Evolutionary conservation across 2,797 vertebrate genomes (phyloP), one percentile per base, ranked within the genome.

Genomic region (Cheirogaleus major): DNA sequence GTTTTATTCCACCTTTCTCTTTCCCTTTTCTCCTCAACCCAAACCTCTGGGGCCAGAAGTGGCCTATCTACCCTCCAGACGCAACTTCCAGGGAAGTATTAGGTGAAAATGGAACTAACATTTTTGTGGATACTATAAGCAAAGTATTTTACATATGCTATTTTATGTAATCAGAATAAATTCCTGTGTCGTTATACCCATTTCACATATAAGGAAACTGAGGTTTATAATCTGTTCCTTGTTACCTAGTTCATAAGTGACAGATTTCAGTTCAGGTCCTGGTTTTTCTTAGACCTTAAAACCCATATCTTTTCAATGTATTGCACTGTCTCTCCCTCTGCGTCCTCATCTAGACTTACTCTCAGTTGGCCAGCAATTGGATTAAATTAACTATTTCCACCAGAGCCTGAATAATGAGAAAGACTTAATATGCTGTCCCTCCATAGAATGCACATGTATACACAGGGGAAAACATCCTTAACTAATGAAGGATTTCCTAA

Each of bases 401-500:
- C 35, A 87, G 81, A 86, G n/a, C 59, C 75, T 84, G 38, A 75
- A 80, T 50, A 93, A 89, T 70, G 43, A 35, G 30, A 35, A n/a
- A 52, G 59, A 55, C 35, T 76, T 38, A 61, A 18, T 88, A 57
- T 30, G 0, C 17, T 86, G 57, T 96, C 52, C 7, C 41, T 91
- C 59, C 32, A 67, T 43, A 38, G 41, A 87, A 20, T 20, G 5
- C 18, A 84, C 35, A 15, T 70, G 55, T 76, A 82, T 89, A 82
- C 82, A 43, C 15, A 83, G 48, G 43, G 79, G 57, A 78, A 63
- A 85, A 41, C 9, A 15, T 20, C 20, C 70, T 55, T 86, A 72
- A 80, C 80, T 93, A 89, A 61, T 67, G 78, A 96, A 91, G 73
- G 15, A 83, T 81, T 69, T 89, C 38, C 83, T 41, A 61, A 89